Evolutionary conservation across 64 coral and sea anemone genomes (phyloP).

Genomic region (Stichodactyla mertensii): DNA sequence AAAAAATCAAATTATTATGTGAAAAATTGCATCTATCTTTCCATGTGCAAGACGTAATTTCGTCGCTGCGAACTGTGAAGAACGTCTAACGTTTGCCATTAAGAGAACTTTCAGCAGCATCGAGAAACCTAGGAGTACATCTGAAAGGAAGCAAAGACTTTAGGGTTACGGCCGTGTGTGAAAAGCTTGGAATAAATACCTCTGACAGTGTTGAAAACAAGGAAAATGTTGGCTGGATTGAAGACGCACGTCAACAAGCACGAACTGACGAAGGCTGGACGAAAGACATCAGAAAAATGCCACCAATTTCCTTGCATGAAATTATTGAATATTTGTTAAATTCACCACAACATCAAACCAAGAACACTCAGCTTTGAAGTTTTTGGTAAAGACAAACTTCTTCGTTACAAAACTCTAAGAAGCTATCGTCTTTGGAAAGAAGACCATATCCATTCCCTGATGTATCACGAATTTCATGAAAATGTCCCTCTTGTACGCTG

Average conservation of each 20-base stretch:
- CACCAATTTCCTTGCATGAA: neutral
- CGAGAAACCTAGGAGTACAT: neutral
- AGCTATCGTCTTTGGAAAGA: constrained; percentile 20
- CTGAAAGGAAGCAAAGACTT: neutral
- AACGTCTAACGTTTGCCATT: too few species aligned
- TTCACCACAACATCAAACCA: neutral
- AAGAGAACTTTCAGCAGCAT: neutral
- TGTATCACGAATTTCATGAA: neutral
- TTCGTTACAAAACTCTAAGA: neutral
- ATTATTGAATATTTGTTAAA: neutral
- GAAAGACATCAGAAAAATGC: constrained; percentile 1
- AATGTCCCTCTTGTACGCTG: constrained; percentile 5
- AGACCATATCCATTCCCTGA: neutral
- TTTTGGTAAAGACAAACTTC: neutral
- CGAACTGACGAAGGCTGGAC: neutral
- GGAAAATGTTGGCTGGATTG: neutral
- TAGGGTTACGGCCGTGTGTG: neutral
- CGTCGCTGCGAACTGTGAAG: too few species aligned
- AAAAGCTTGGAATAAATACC: neutral
- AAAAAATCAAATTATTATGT: too few species aligned
- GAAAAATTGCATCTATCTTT: too few species aligned
- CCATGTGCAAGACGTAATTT: too few species aligned
- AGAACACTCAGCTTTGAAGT: neutral
- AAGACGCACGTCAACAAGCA: neutral
- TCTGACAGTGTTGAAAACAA: neutral